Percentiles rank a stretch among this genome's conserved stretches.
These are phyloP conservation scores for Apis laboriosa DNA, from an alignment of 1,140 invertebrate genomes.

Conservation along the genomic window DNA sequence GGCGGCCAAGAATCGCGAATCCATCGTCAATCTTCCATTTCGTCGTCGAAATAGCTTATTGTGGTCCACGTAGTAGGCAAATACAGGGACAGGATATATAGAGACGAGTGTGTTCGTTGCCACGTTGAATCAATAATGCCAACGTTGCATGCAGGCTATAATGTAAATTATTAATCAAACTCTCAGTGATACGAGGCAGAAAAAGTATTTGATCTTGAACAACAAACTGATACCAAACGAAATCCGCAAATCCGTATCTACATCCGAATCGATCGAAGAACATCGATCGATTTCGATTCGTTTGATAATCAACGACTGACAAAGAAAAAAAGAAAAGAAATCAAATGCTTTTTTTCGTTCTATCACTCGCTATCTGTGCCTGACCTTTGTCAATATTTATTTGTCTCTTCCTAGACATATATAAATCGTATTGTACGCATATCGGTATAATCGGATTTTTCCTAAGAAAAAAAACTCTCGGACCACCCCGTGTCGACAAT, in stretches of 20 bases:
- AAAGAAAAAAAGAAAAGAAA: neutral
- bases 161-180: constrained; percentile 46
- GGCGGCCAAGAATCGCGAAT: too few species aligned
- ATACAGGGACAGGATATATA: constrained; percentile 20
- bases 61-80: constrained; percentile 2
- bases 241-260: neutral
- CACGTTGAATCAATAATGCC: neutral
- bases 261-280: too few species aligned
- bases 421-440: constrained; percentile 26
- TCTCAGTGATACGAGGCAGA: constrained; percentile 16
- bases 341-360: constrained; percentile 56
- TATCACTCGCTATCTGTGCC: constrained; percentile 75
- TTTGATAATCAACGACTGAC: neutral
- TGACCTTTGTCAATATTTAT: constrained; percentile 71
- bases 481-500: constrained; percentile 53
- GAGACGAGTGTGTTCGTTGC: constrained; percentile 12
- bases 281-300: neutral
- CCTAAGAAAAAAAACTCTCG: constrained; percentile 41
- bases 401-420: constrained; percentile 42
- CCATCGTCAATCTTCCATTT: too few species aligned
- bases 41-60: too few species aligned
- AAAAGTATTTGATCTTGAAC: constrained; percentile 25
- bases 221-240: neutral
- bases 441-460: neutral
- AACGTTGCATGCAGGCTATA: constrained; percentile 42